Evolutionary conservation across 2,113 vertebrate genomes (phyloP), one percentile per base, ranked within the genome.

Genomic region (Thunnus maccoyii): DNA sequence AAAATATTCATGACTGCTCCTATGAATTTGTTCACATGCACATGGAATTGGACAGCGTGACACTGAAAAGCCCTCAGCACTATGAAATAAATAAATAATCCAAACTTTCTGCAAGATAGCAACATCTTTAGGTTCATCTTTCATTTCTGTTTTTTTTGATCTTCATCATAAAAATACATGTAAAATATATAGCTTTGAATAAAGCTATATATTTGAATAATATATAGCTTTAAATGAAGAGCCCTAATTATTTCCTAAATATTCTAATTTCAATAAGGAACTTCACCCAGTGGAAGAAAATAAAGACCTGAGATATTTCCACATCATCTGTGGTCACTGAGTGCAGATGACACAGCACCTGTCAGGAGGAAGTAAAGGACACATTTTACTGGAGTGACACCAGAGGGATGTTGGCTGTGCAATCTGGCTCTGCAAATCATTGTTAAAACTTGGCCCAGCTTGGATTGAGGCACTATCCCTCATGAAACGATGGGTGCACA

Each of bases 341-440:
- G 61, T 78, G 36, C 11, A 13, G 82, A 88, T 85, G 82, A 89
- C 72, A 2, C 67, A 54, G 84, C 88, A 87, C 74, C 88, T 87
- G 84, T 87, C 86, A 81, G 64, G 5, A 4, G 41, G 54, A 50
- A 55, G 63, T 46, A 66, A 65, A 76, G 54, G 74, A 48, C 47
- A 48, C 48, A 44, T 78, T 85, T 74, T 47, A 76, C 82, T 74
- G 70, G 76, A 78, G 81, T 72, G 83, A 88, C 81, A 89, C 64
- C 65, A 44, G 75, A 76, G 80, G 76, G 68, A 80, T 80, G 87
- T 88, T 79, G 80, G 78, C 83, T 57, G 76, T 77, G 87, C 78
- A 80, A 22, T 80, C 68, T 85, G 89, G 87, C 89, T 80, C 72
- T 50, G 61, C 78, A 78, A 51, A 86, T 88, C 82, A 85, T 86